Conservation (phyloP, 2,888 invertebrate species). For the Eupithecia pulchellata region DNA sequence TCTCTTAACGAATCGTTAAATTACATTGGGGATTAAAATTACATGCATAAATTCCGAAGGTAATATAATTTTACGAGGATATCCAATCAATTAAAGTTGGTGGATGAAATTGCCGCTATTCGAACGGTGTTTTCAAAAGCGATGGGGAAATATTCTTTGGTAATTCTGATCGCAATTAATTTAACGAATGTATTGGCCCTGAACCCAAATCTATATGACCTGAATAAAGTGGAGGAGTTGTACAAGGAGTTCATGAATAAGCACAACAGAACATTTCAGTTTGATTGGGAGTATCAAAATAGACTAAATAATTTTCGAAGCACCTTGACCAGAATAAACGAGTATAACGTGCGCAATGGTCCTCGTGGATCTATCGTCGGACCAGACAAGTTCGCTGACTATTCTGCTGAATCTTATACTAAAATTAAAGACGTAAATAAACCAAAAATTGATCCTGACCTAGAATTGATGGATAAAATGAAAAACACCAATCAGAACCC, state of each 20-base stretch:
- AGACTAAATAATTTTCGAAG: slow-evolving; percentile 60
- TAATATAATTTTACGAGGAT: slow-evolving; percentile 42
- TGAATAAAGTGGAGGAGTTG: slow-evolving; percentile 48
- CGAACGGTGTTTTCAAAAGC: slow-evolving; percentile 28
- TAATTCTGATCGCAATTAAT: slow-evolving; percentile 37
- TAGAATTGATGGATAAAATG: slow-evolving; percentile 39
- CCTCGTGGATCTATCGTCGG: slow-evolving; percentile 48
- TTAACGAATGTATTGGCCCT: slow-evolving; percentile 32
- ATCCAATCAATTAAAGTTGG: slow-evolving; percentile 43
- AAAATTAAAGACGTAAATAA: slow-evolving; percentile 28
- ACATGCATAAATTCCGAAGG: slow-evolving; percentile 46
- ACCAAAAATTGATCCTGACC: slow-evolving; percentile 53
- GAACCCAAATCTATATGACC: slow-evolving; percentile 44
- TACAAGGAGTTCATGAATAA: slow-evolving; percentile 50
- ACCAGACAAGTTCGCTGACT: slow-evolving; percentile 63
- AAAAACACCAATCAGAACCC: slow-evolving; percentile 17
- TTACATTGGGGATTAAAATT: slow-evolving; percentile 54
- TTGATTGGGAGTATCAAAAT: slow-evolving; percentile 54
- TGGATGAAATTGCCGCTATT: slow-evolving; percentile 35
- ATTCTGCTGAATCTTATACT: slow-evolving; percentile 50
- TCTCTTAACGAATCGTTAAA: slow-evolving; percentile 40
- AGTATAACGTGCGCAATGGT: slow-evolving; percentile 51
- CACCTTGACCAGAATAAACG: slow-evolving; percentile 61
- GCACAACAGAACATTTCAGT: slow-evolving; percentile 54
- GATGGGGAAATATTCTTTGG: slow-evolving; percentile 41